Evolutionary conservation across 2,888 invertebrate genomes (phyloP), one percentile per base, ranked within the genome.

Genomic region (Periphyllus acericola): DNA sequence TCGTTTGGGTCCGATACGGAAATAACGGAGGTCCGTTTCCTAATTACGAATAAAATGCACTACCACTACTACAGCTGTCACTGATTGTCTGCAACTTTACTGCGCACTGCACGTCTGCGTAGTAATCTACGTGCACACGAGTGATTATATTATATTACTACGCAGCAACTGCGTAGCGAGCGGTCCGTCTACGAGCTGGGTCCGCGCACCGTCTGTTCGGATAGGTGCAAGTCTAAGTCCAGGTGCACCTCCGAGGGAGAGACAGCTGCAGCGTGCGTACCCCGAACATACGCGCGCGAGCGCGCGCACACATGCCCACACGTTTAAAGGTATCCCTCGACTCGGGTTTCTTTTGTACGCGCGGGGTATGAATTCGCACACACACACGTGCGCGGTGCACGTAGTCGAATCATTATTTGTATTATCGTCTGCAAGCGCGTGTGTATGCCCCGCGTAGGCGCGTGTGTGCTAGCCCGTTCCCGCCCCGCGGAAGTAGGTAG

Each of bases 401-500:
- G 71, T 32, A 2, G 32, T 32, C n/a, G n/a, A 14, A 36, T 34
- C 4, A 32, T 71, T 71, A 71, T 68, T 68, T n/a, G 1, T 68
- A 68, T 68, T 68, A 25, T 25, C 8, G 71, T 71, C 25, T n/a
- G n/a, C n/a, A 14, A n/a, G 3, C 2, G 9, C 29, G 29, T 29
- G 29, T 68, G 66, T 25, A 29, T 68, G 3, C 21, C 29, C 25
- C 6, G 68, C 46, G 25, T 71, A 25, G 25, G 34, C 19, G 36
- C 5, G n/a, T 9, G 9, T 5, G 46, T 46, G 46, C 46, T 46
- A 46, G 46, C n/a, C 79, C 74, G 74, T 74, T 5, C n/a, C 55
- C 83, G 75, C 83, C 76, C 83, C 83, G 75, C 84, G 76, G 84
- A 85, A 85, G 76, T 78, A 52, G 84, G 66, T 9, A 46, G 75